Evolutionary conservation across 2,888 invertebrate genomes (phyloP), one percentile per base, ranked within the genome.

Genomic region (Spodoptera exigua): DNA sequence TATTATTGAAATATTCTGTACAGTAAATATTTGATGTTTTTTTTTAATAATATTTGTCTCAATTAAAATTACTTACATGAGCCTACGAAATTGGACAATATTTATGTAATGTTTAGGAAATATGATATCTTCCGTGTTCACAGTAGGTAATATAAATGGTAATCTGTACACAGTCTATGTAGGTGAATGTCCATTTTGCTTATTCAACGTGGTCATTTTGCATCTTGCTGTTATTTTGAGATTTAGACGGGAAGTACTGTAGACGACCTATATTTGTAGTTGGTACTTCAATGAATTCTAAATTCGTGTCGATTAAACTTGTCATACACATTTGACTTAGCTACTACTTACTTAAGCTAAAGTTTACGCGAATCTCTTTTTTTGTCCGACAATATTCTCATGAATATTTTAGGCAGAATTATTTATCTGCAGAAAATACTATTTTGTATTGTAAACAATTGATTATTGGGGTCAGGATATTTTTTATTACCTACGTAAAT

Each of bases 211-310:
- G 47, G 64, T 73, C 62, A 63, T 75, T 80, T 79, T 75, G 74
- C 68, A 61, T 63, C 61, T 63, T 13, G 44, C 34, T 47, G 63
- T 73, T 87, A 88, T 87, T 87, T 84, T 63, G 54, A 80, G 84
- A 81, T 75, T 70, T 72, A 85, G 81, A 83, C 87, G 81, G 88
- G 87, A 89, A 89, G 84, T 76, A 63, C 53, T 55, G 71, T 78
- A 84, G 83, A 80, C 85, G 86, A 81, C 85, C 86, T 87, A 87
- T 78, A 82, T 82, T 67, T 60, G 64, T 67, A 58, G 58, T 44
- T 32, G 70, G 56, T 43, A 71, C 64, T 73, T 78, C 72, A 79
- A 70, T 70, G 61, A 45, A 76, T 32, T 63, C 61, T 70, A 67
- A 72, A 74, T 63, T 74, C 71, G 69, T 63, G 64, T 62, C 54